Evolutionary conservation across 2,888 invertebrate species (phyloP).

Genomic region (Azorinus chamasolen): DNA sequence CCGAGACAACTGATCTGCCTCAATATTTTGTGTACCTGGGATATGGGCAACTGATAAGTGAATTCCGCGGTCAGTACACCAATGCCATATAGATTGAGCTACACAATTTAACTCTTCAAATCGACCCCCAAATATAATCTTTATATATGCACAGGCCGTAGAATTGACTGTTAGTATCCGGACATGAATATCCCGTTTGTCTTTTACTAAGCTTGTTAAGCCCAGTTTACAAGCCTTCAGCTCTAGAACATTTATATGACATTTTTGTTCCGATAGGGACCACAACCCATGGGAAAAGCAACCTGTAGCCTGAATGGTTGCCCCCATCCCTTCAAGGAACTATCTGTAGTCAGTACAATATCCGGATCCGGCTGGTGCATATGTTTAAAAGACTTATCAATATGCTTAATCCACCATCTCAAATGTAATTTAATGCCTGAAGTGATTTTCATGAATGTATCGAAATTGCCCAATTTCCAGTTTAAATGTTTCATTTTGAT

Average conservation of each 20-base stretch:
- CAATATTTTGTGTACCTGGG: conserved; percentile 31
- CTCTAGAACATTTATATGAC: conserved; percentile 47
- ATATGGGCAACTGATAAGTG: conserved; percentile 41
- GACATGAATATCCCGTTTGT: conserved; percentile 13
- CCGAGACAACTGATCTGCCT: conserved; percentile 48
- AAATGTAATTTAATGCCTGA: not conserved
- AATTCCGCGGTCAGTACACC: conserved; percentile 25
- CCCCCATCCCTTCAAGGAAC: conserved; percentile 17
- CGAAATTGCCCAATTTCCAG: conserved; percentile 15
- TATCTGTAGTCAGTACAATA: conserved; percentile 13
- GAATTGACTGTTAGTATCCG: conserved; percentile 39
- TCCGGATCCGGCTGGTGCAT: conserved; percentile 5
- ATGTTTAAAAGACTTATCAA: not conserved
- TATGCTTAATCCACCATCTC: conserved; percentile 16
- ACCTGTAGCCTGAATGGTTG: conserved; percentile 1
- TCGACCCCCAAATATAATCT: conserved; percentile 46
- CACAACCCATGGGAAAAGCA: conserved; percentile 21
- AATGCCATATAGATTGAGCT: conserved; percentile 31
- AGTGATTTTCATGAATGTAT: conserved; percentile 15
- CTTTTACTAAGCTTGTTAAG: conserved; percentile 17
- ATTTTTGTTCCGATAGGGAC: conserved; percentile 25
- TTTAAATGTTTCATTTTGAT: conserved; percentile 46
- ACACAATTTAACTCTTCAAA: conserved; percentile 21
- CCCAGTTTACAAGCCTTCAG: conserved; percentile 35
- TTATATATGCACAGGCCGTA: conserved; percentile 44